Base-by-base conservation (phyloP, 2,797 vertebrate genomes). In the Anniella stebbinsi region DNA sequence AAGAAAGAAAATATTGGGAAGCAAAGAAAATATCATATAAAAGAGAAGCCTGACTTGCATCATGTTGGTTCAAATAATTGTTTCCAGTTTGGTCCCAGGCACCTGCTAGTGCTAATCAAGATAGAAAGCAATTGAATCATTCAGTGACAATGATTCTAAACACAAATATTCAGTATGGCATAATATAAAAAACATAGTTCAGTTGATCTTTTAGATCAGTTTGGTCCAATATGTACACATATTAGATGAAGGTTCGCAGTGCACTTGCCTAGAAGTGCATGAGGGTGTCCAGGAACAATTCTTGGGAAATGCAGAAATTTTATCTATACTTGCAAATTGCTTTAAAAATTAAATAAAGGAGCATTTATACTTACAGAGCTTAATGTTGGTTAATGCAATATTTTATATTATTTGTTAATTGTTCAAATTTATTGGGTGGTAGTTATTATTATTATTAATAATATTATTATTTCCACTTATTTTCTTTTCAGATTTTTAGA, bases 111-210 rank as follows among this genome's bases (percentile, higher is more conserved):
- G 21, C 6, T 63, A 18, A 25, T 23, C 80, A 63, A 81, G 21
- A 36, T 51, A 48, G 10, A 87, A 36, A 3, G n/a, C 45, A 78
- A 36, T 76, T 15, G 15, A 12, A 30, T 5, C 51, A 91, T 17
- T 89, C 41, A 69, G n/a, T 54, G 73, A 67, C 30, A 54, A 66
- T 33, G 48, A 77, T 60, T 72, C 25, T 70, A 25, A 70, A 80
- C 63, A n/a, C 63, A 89, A 73, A 94, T 81, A 84, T 73, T 76
- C 88, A 93, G 88, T 12, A 86, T 28, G 88, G 76, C n/a, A 90
- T 2, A 21, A 12, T 76, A 67, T 45, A 41, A 10, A 72, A 45
- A 86, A 93, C 90, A 45, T 21, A 93, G 80, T 76, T 51, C 8
- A 36, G 69, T 25, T 80, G 51, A 54, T 92, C 95, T 76, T 77